Conservation (phyloP, 2,797 vertebrate species). For the Anableps anableps region DNA sequence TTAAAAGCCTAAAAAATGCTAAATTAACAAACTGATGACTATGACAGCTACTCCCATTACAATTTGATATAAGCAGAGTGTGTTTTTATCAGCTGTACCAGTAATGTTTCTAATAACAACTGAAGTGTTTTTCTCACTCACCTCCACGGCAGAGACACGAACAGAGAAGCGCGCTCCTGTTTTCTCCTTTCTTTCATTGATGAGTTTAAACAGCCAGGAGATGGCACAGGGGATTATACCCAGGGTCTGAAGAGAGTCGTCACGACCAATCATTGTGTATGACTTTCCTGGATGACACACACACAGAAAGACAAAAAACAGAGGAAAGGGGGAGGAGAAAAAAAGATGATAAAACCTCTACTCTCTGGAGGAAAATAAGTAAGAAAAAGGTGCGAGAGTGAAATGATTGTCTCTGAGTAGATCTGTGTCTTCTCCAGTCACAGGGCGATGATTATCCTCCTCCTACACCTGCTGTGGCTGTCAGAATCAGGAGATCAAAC, state of each 20-base stretch:
- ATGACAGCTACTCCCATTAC: background rate
- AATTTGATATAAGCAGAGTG: background rate
- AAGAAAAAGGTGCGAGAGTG: constrained; percentile 15
- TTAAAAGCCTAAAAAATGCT: background rate
- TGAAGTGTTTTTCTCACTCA: constrained; percentile 55
- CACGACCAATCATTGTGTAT: constrained; percentile 96
- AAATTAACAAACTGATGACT: background rate
- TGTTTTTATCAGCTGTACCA: constrained; percentile 6
- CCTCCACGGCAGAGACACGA: constrained; percentile 95
- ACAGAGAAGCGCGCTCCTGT: constrained; percentile 97
- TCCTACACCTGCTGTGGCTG: constrained; percentile 53
- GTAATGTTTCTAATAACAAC: constrained; percentile 1
- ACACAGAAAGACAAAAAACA: constrained; percentile 11
- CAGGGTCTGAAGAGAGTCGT: constrained; percentile 94
- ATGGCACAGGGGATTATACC: constrained; percentile 98
- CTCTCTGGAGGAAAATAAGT: background rate
- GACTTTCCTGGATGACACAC: constrained; percentile 87
- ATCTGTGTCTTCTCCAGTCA: constrained; percentile 38
- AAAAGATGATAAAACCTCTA: constrained; percentile 25
- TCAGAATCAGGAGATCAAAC: constrained; percentile 68
- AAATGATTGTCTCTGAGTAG: constrained; percentile 23
- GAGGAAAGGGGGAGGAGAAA: constrained; percentile 1
- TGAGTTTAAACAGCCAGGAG: constrained; percentile 98
- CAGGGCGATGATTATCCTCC: constrained; percentile 34
- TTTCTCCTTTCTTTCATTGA: constrained; percentile 96